Percentiles rank a stretch among this genome's conserved stretches.
These are phyloP conservation scores for Rhinoptilus africanus DNA, from an alignment of 2,113 vertebrate genomes.

Conservation along the genomic window DNA sequence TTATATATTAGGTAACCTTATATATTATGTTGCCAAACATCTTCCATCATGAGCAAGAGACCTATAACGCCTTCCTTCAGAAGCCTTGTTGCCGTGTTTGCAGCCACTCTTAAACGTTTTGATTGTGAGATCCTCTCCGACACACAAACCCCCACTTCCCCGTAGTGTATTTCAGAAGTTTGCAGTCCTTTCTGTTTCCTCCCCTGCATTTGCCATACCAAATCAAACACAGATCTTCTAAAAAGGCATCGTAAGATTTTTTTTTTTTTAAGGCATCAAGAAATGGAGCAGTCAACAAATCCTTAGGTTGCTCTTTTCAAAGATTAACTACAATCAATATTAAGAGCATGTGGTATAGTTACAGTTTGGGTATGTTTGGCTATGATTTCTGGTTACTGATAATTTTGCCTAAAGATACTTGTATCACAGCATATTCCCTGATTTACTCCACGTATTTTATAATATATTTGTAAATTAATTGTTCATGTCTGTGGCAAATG, in stretches of 20 bases:
- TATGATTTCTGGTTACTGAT: neutral
- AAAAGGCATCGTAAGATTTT: neutral
- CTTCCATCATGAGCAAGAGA: neutral
- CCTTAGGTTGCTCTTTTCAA: neutral
- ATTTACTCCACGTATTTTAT: neutral
- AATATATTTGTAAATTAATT: neutral
- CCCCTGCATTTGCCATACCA: neutral
- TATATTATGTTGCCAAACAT: neutral
- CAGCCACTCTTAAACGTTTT: neutral
- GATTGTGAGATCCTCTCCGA: neutral
- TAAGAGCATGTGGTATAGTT: neutral
- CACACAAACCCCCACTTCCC: neutral
- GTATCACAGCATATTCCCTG: neutral
- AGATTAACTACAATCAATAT: neutral
- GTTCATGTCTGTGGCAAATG: neutral
- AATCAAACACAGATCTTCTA: neutral
- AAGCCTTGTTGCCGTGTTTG: neutral
- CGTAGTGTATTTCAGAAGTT: neutral
- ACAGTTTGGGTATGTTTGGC: neutral
- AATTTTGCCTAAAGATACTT: neutral
- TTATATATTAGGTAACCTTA: neutral
- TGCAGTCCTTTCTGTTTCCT: neutral
- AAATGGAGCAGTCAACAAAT: neutral
- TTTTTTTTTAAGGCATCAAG: neutral
- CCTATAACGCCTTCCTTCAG: neutral